A percentile compares a stretch with the other conserved stretches of the same genome.
These are phyloP conservation scores for Megaptera novaeangliae DNA, from an alignment of 2,113 vertebrate genomes.

Conservation along the genomic window DNA sequence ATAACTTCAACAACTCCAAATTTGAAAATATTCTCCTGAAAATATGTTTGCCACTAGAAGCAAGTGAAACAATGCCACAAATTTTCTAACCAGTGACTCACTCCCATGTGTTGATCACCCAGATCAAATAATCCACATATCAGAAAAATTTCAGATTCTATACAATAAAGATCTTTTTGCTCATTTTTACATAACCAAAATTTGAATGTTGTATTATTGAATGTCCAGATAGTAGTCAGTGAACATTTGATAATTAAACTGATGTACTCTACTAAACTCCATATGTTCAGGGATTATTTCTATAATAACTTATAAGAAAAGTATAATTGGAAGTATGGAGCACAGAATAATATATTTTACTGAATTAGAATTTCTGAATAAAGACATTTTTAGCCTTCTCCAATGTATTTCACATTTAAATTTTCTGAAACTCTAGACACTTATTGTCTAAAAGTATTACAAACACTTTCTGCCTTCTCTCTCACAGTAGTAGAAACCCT, in stretches of 20 bases:
- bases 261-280: not conserved
- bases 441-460: not conserved
- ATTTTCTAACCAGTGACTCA: not conserved
- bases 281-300: not conserved
- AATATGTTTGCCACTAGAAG: not conserved
- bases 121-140: not conserved
- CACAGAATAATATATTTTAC: not conserved
- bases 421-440: not conserved
- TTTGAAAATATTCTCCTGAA: not conserved
- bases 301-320: not conserved
- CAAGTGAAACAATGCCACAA: accelerated
- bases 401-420: not conserved
- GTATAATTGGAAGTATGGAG: not conserved
- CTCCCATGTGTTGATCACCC: not conserved
- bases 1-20: not conserved
- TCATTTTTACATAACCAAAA: not conserved
- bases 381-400: not conserved
- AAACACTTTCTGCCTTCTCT: not conserved
- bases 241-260: not conserved
- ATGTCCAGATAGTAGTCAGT: not conserved
- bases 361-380: not conserved
- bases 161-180: not conserved
- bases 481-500: not conserved
- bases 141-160: not conserved
- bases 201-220: not conserved